Evolutionary conservation across 2,888 invertebrate species (phyloP).

Genomic region (Monopis laevigella): DNA sequence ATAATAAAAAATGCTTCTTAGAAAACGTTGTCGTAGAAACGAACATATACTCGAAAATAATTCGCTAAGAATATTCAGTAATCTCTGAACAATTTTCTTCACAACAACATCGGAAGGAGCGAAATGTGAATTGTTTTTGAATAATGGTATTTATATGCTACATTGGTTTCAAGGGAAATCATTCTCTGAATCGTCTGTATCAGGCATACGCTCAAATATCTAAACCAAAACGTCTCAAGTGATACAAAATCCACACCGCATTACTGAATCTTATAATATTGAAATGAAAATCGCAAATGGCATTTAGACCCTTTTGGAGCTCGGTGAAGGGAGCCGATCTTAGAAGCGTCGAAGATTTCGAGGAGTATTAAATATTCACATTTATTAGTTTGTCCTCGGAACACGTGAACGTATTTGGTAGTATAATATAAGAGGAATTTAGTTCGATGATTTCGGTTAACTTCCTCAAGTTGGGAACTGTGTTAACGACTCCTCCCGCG

Average conservation of each 20-base stretch:
- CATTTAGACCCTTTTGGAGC: slow-evolving; percentile 59
- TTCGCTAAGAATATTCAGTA: slow-evolving; percentile 10
- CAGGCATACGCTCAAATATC: slow-evolving; percentile 21
- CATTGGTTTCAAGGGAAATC: slow-evolving; percentile 67
- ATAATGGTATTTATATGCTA: slow-evolving; percentile 66
- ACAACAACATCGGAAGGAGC: slow-evolving; percentile 36
- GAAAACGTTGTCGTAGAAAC: no score
- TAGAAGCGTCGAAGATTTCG: slow-evolving; percentile 43
- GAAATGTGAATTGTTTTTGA: slow-evolving; percentile 58
- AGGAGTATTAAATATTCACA: slow-evolving; percentile 64
- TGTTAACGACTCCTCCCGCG: slow-evolving; percentile 53
- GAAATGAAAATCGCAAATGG: slow-evolving; percentile 20
- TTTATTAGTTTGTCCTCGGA: slow-evolving; percentile 63
- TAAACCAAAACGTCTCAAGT: slow-evolving; percentile 16
- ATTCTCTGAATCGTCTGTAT: slow-evolving; percentile 51
- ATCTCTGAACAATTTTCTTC: slow-evolving; percentile 16
- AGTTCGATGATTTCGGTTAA: slow-evolving; percentile 40
- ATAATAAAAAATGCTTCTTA: no score
- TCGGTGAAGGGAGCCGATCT: slow-evolving; percentile 23
- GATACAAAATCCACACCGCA: slow-evolving; percentile 13
- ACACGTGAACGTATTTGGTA: slow-evolving; percentile 43
- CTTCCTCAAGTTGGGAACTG: slow-evolving; percentile 42
- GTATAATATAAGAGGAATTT: slow-evolving; percentile 50
- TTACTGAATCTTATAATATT: slow-evolving; percentile 12
- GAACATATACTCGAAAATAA: not conserved